Evolutionary conservation across 2,888 invertebrate genomes (phyloP), one percentile per base, ranked within the genome.

Genomic region (Gastracanthus pulcherrimus): DNA sequence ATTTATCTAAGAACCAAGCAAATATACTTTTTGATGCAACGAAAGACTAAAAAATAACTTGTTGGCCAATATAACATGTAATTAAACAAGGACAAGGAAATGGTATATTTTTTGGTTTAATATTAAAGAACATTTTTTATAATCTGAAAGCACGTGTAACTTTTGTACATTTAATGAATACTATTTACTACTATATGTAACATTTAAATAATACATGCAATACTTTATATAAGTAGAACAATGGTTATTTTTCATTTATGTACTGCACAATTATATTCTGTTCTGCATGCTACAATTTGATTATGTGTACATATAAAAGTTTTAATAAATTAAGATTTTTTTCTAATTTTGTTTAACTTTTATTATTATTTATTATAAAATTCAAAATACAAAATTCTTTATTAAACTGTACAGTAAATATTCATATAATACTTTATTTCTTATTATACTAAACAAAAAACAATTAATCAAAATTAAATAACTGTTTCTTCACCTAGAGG

Each of bases 51-150:
- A 79, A 23, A 83, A 82, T 80, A 82, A 83, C 71, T 83, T 19
- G 76, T 72, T 76, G 72, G 75, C 64, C 75, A 71, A 48, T 76
- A 74, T 82, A 77, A 77, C 71, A 78, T 84, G 58, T 84, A 83
- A 78, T 66, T 83, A 82, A 83, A 76, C 79, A 80, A 67, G 45
- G 45, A 69, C 70, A 76, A 66, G 64, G 76, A 76, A 83, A 80
- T 64, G 62, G 82, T 86, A 55, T 76, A 83, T 80, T 81, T 82
- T 76, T 84, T 79, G 77, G 82, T 83, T 71, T 83, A 80, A 83
- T 81, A 83, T 83, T 80, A 64, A 77, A 76, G 29, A 83, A 76
- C 80, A 78, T 79, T 64, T 81, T 80, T 71, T 81, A 76, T 78
- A 64, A 78, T 81, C 71, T 38, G 36, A 79, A 75, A 79, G 71